These are phyloP conservation scores for Meganola albula DNA, from an alignment of 2,888 invertebrate genomes.

Conservation along the genomic window DNA sequence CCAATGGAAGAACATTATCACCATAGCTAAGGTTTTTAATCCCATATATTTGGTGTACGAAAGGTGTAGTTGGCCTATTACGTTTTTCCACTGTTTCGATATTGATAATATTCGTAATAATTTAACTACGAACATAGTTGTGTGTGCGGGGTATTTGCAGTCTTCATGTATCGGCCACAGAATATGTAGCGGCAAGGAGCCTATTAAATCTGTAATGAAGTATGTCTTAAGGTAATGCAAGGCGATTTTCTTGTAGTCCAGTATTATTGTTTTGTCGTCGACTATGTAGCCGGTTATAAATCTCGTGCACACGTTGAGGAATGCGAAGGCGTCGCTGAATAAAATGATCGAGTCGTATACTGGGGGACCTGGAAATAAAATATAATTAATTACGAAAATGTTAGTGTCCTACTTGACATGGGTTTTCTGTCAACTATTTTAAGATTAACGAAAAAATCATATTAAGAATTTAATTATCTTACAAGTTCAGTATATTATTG, in stretches of 20 bases:
- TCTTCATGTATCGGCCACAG: constrained; percentile 29
- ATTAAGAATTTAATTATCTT: too few relatives aligned
- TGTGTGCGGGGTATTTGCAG: constrained; percentile 41
- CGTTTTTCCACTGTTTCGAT: constrained; percentile 30
- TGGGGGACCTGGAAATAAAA: constrained; percentile 36
- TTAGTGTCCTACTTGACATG: too few relatives aligned
- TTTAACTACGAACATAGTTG: constrained; percentile 43
- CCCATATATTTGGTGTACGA: constrained; percentile 34
- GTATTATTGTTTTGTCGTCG: constrained; percentile 38
- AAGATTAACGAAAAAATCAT: too few relatives aligned
- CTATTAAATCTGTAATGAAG: constrained; percentile 40
- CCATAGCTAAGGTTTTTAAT: constrained; percentile 21
- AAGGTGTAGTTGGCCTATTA: constrained; percentile 38
- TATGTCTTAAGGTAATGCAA: constrained; percentile 33
- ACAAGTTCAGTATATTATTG: too few relatives aligned
- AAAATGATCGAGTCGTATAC: constrained; percentile 39
- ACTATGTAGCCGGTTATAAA: constrained; percentile 54
- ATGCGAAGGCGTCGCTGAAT: constrained; percentile 36
- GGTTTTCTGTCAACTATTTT: too few relatives aligned
- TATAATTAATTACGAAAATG: background rate
- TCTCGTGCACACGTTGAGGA: constrained; percentile 38
- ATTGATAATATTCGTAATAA: constrained; percentile 34
- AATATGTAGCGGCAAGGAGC: constrained; percentile 44
- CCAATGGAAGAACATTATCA: constrained; percentile 50
- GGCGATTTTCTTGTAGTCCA: constrained; percentile 40